Evolutionary conservation across 2,888 invertebrate genomes (phyloP).

Genomic region (Dilophus febrilis): DNA sequence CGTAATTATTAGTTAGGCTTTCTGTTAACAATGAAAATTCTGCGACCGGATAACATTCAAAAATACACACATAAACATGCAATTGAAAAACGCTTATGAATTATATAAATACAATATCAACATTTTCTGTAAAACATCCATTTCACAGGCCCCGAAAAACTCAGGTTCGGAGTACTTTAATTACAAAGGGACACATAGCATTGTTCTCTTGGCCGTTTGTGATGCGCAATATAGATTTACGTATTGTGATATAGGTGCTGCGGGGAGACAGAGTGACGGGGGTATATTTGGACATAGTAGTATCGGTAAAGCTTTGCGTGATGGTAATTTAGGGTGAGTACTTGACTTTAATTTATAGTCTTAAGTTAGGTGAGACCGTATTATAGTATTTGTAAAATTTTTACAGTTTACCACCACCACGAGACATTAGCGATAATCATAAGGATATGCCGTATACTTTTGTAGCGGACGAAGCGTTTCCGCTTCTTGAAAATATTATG

Average conservation of each 20-base stretch:
- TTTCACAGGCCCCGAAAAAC: too few relatives aligned
- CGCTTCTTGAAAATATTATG: background rate
- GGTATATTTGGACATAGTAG: background rate
- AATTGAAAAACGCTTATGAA: too few relatives aligned
- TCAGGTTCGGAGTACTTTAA: background rate
- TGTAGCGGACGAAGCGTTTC: background rate
- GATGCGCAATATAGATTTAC: constrained; percentile 1
- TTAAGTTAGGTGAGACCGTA: too few relatives aligned
- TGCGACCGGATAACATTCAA: too few relatives aligned
- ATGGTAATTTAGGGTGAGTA: background rate
- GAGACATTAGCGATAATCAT: background rate
- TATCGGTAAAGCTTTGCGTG: background rate
- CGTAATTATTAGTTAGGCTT: too few relatives aligned
- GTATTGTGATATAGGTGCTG: background rate
- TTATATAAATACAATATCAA: too few relatives aligned
- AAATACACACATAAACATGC: too few relatives aligned
- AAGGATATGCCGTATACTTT: background rate
- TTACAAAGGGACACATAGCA: background rate
- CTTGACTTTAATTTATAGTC: too few relatives aligned
- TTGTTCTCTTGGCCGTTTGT: constrained; percentile 1
- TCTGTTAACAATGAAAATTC: too few relatives aligned
- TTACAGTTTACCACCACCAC: background rate
- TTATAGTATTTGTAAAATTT: too few relatives aligned
- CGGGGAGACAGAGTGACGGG: constrained; percentile 1
- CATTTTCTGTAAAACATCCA: too few relatives aligned